phyloP scores from a whole-genome alignment of 2,113 vertebrate genomes.

The Polypterus senegalus region DNA sequence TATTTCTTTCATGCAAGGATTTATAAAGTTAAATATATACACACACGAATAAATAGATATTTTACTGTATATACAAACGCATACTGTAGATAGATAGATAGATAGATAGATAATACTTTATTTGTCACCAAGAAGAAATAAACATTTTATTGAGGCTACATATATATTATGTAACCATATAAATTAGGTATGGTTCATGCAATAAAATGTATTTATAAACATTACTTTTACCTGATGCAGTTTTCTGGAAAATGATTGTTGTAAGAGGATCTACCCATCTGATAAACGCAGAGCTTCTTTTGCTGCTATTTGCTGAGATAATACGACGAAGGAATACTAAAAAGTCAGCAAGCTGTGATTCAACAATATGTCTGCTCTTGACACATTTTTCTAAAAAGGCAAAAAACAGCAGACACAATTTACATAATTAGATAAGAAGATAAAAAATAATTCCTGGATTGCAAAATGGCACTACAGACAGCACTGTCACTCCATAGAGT shows the following conservation, averaged over 20 bases:
- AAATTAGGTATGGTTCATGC: neutral
- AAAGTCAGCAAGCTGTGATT: slow-evolving; percentile 59
- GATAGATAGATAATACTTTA: no score
- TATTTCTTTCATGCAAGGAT: no score
- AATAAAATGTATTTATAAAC: neutral
- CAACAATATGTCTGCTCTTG: slow-evolving; percentile 40
- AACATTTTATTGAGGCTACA: no score
- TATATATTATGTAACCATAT: no score
- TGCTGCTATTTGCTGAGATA: slow-evolving; percentile 45
- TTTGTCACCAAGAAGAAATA: no score
- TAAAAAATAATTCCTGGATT: no score
- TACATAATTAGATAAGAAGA: neutral
- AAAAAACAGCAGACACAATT: neutral
- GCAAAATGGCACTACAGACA: no score
- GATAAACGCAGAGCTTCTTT: slow-evolving; percentile 41
- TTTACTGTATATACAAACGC: no score
- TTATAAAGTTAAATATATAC: no score
- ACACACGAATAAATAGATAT: no score
- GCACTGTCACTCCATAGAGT: no score
- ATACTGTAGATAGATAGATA: no score
- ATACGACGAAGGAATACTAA: slow-evolving; percentile 58
- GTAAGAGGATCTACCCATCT: slow-evolving; percentile 62
- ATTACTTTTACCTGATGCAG: slow-evolving; percentile 36
- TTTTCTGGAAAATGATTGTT: slow-evolving; percentile 50
- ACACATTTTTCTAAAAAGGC: slow-evolving; percentile 25